Evolutionary conservation across 2,113 vertebrate species (phyloP).

Genomic region (Pelobates fuscus): DNA sequence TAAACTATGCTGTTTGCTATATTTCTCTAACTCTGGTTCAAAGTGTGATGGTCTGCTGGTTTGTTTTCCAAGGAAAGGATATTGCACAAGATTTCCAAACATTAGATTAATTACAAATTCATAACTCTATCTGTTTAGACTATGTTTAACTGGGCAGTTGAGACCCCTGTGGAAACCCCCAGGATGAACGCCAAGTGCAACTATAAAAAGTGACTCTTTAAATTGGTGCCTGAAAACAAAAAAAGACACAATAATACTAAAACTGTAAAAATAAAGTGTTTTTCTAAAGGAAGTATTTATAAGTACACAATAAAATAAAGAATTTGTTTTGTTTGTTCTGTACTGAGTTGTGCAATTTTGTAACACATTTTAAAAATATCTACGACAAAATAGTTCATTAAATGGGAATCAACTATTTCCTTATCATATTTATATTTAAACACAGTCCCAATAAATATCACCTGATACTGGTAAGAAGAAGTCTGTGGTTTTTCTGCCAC

Average conservation of each 20-base stretch:
- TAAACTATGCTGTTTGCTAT: not conserved
- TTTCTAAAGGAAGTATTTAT: conserved; percentile 12
- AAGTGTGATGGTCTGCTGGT: not conserved
- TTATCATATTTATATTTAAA: no score
- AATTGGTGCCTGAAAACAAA: conserved; percentile 1
- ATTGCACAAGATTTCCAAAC: conserved; percentile 13
- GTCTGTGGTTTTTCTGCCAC: no score
- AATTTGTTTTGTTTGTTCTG: not conserved
- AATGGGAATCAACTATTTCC: no score
- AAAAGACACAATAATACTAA: conserved; percentile 29
- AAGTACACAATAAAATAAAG: conserved; percentile 7
- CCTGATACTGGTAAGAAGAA: no score
- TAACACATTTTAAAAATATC: not conserved
- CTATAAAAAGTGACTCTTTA: conserved; percentile 3
- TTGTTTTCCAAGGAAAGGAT: conserved; percentile 3
- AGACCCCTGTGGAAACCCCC: conserved; percentile 8
- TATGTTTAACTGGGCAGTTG: conserved; percentile 6
- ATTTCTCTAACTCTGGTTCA: not conserved
- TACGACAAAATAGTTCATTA: no score
- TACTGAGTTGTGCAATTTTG: not conserved
- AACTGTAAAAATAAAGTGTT: conserved; percentile 30
- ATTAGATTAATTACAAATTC: conserved; percentile 21
- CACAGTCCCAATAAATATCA: no score
- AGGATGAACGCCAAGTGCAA: conserved; percentile 30
- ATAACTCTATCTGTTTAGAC: conserved; percentile 1